phyloP scores from a whole-genome alignment of 2,888 invertebrate species.

The Sesamia inferens region DNA sequence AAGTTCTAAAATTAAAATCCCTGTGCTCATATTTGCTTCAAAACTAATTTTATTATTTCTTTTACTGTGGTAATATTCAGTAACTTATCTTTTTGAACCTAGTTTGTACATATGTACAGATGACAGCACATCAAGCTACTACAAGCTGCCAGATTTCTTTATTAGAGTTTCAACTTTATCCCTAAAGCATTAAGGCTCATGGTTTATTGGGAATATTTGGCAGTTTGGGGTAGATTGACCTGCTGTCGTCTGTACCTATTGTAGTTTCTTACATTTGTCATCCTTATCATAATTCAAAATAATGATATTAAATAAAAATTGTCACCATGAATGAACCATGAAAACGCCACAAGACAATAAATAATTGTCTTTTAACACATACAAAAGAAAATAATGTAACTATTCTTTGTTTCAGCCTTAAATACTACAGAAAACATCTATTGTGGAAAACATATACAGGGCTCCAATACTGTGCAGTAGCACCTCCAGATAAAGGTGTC shows the following conservation, averaged over 20 bases:
- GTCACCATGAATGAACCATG: neutral
- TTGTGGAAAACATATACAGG: slow-evolving; percentile 97
- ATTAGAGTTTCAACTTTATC: too few species aligned
- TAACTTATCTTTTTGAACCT: neutral
- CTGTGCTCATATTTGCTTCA: neutral
- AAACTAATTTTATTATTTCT: neutral
- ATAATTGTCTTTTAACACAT: neutral
- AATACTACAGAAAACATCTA: slow-evolving; percentile 93
- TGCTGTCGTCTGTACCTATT: too few species aligned
- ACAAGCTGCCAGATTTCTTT: too few species aligned
- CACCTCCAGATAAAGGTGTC: slow-evolving; percentile 92
- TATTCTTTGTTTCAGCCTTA: slow-evolving; percentile 86
- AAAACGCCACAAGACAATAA: neutral
- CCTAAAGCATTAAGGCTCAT: too few species aligned
- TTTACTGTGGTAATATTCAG: neutral
- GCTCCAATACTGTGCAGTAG: slow-evolving; percentile 95
- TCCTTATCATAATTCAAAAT: neutral
- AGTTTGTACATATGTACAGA: too few species aligned
- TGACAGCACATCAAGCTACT: too few species aligned
- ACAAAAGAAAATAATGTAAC: neutral
- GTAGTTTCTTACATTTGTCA: neutral
- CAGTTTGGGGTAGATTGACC: too few species aligned
- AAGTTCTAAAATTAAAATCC: neutral
- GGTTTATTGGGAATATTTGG: too few species aligned
- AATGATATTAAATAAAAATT: neutral